phyloP scores from a whole-genome alignment of 1,140 invertebrate genomes.

The Geopemphigus sp. region DNA sequence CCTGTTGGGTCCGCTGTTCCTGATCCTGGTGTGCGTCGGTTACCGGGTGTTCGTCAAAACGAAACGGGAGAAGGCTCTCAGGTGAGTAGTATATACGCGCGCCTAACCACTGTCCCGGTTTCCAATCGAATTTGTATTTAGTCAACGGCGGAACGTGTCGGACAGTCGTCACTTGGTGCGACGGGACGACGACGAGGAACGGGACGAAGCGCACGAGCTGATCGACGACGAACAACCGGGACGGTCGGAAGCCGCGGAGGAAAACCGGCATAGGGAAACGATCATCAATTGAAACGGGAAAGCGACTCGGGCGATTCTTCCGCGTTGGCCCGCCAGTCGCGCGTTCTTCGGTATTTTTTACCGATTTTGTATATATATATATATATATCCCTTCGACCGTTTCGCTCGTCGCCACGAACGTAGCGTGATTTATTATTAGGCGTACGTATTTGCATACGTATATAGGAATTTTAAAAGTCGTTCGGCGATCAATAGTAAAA shows the following conservation, averaged over 20 bases:
- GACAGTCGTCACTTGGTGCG: background rate
- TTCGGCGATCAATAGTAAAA: too few relatives aligned
- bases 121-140: too few relatives aligned
- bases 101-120: too few relatives aligned
- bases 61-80: slow-evolving; percentile 59
- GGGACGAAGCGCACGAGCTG: background rate
- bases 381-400: background rate
- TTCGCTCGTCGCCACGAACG: too few relatives aligned
- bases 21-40: slow-evolving; percentile 69
- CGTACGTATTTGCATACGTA: too few relatives aligned
- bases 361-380: background rate
- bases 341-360: too few relatives aligned
- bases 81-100: slow-evolving; percentile 50
- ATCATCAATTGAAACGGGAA: background rate
- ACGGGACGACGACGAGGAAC: background rate
- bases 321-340: background rate
- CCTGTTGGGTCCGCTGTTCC: slow-evolving; percentile 70
- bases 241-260: background rate
- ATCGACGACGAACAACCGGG: background rate
- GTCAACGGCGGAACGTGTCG: background rate
- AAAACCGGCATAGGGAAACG: slow-evolving; percentile 19
- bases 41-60: slow-evolving; percentile 61
- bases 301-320: background rate
- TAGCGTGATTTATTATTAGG: too few relatives aligned
- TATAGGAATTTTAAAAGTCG: too few relatives aligned